Conservation (phyloP, 1,140 invertebrate species). For the Dolichoris vasculosae region DNA sequence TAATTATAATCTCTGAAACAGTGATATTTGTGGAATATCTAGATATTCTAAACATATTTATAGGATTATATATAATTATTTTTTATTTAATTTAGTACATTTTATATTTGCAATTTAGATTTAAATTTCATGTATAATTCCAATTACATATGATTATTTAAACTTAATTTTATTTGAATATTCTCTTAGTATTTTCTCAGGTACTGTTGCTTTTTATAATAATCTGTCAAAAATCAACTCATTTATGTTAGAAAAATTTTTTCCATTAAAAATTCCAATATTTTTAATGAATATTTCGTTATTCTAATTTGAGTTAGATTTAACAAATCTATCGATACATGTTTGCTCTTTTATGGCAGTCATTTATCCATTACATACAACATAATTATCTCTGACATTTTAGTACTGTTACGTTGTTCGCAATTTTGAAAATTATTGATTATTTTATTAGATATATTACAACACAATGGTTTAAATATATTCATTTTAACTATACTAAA, state of each 20-base stretch:
- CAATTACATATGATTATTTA: neutral
- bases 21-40: slow-evolving; percentile 31
- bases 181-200: slow-evolving; percentile 41
- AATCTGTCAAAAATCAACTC: slow-evolving; percentile 25
- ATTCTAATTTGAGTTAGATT: neutral
- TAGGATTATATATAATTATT: slow-evolving; percentile 1
- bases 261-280: slow-evolving; percentile 5
- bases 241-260: slow-evolving; percentile 22
- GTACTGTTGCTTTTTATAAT: slow-evolving; percentile 45
- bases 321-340: neutral
- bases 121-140: neutral
- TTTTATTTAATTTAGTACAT: neutral
- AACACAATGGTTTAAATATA: neutral
- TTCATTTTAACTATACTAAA: neutral
- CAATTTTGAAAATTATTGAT: neutral
- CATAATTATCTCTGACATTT: neutral
- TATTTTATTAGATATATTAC: neutral
- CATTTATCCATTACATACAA: slow-evolving; percentile 12
- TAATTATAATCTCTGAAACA: slow-evolving; percentile 7
- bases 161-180: slow-evolving; percentile 16
- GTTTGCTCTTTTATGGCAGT: neutral
- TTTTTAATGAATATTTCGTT: neutral
- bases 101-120: neutral
- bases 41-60: slow-evolving; percentile 18
- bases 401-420: neutral